phyloP scores from a whole-genome alignment of 2,888 invertebrate species.

The Hydrotaea diabolus region DNA sequence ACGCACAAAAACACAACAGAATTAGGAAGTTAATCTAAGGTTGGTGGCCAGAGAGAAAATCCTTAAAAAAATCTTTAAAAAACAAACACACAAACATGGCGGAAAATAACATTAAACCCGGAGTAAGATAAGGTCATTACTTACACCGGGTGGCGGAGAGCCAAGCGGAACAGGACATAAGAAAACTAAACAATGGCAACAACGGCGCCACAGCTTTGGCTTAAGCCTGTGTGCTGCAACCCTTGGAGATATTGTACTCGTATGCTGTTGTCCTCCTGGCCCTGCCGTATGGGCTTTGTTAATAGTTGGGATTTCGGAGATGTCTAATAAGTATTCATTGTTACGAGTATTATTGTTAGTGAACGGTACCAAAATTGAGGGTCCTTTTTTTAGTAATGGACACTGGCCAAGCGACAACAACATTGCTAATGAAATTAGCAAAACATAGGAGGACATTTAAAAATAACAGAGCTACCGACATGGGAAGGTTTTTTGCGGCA shows the following conservation, averaged over 20 bases:
- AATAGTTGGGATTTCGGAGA: slow-evolving; percentile 9
- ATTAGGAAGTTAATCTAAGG: slow-evolving; percentile 52
- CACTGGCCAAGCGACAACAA: background rate
- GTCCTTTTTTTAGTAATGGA: slow-evolving; percentile 27
- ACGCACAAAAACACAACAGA: slow-evolving; percentile 23
- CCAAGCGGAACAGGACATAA: background rate
- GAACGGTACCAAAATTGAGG: background rate
- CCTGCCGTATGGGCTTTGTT: slow-evolving; percentile 15
- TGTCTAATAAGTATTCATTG: slow-evolving; percentile 34
- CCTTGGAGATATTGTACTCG: background rate
- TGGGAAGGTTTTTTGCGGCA: background rate
- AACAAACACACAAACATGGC: slow-evolving; percentile 17
- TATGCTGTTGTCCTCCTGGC: slow-evolving; percentile 9
- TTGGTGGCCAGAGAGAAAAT: slow-evolving; percentile 39
- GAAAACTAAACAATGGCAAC: slow-evolving; percentile 5
- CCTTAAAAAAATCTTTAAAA: background rate
- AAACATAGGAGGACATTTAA: background rate
- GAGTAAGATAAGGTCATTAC: slow-evolving; percentile 14
- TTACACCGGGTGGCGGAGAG: background rate
- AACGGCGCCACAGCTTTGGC: slow-evolving; percentile 7
- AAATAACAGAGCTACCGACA: background rate
- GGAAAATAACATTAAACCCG: slow-evolving; percentile 18
- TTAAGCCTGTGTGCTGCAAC: background rate
- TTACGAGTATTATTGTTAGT: background rate
- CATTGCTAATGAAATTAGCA: slow-evolving; percentile 22